phyloP scores from a whole-genome alignment of 2,113 vertebrate genomes.

The Cinclus cinclus region DNA sequence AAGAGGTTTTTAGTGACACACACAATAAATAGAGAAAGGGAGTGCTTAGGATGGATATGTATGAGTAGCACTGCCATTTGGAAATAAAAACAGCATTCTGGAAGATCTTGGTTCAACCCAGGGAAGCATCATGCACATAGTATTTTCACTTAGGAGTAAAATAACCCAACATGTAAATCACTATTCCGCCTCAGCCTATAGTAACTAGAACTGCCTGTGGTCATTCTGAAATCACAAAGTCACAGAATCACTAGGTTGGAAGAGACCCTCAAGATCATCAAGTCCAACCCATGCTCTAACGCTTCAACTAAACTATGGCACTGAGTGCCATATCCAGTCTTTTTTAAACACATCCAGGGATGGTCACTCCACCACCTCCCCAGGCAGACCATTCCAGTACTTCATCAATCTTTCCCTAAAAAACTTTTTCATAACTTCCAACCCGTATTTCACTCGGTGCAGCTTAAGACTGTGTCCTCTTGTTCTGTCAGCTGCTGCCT shows the following conservation, averaged over 20 bases:
- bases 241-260: background rate
- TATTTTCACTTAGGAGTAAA: background rate
- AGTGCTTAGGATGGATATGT: background rate
- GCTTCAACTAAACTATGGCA: background rate
- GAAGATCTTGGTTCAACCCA: background rate
- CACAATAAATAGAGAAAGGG: background rate
- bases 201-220: background rate
- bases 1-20: background rate
- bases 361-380: background rate
- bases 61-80: background rate
- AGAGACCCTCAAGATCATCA: background rate
- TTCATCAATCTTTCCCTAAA: fast-evolving
- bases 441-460: fast-evolving
- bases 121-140: background rate
- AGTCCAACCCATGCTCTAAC: background rate
- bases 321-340: background rate
- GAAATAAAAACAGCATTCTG: background rate
- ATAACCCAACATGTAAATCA: background rate
- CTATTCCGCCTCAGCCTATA: background rate
- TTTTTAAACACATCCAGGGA: background rate
- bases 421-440: background rate
- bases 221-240: background rate
- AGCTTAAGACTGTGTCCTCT: background rate
- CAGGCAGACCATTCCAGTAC: background rate
- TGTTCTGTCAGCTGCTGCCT: background rate